Conservation (phyloP, 2,797 vertebrate species). For the Selene dorsalis region DNA sequence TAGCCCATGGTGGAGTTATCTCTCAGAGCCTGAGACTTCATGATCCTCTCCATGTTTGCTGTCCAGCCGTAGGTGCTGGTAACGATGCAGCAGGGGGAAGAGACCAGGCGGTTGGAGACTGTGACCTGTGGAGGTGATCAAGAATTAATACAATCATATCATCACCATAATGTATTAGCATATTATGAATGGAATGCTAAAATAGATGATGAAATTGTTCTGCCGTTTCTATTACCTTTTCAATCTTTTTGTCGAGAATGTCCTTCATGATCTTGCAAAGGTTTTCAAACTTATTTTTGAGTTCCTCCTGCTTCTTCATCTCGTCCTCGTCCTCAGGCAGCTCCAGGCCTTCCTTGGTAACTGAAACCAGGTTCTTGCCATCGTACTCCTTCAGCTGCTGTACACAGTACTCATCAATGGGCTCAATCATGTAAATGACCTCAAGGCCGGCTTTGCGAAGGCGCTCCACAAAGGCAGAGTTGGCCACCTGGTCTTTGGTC, state of each 20-base stretch:
- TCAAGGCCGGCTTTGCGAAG: conserved; percentile 94
- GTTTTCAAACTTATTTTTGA: conserved; percentile 91
- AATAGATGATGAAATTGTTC: not conserved
- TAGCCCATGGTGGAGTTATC: conserved; percentile 99
- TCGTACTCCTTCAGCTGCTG: conserved; percentile 97
- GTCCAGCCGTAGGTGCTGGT: conserved; percentile 96
- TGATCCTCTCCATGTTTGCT: conserved; percentile 98
- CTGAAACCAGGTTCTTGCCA: conserved; percentile 93
- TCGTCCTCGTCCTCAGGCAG: conserved; percentile 97
- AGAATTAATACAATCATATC: not conserved
- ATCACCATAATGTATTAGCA: not conserved
- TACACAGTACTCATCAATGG: conserved; percentile 97
- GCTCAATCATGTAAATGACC: conserved; percentile 98
- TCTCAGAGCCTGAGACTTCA: conserved; percentile 95
- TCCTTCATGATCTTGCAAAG: conserved; percentile 98
- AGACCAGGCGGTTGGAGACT: conserved; percentile 91
- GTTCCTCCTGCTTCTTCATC: conserved; percentile 93
- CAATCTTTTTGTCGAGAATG: conserved; percentile 95
- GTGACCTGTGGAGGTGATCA: not conserved
- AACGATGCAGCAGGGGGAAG: conserved; percentile 95
- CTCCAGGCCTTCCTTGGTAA: conserved; percentile 96
- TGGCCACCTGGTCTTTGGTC: conserved; percentile 97
- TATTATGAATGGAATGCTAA: not conserved
- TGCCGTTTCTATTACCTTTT: conserved; percentile 89
- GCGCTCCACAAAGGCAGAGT: conserved; percentile 96